These are phyloP conservation scores for Danio choprae DNA, from an alignment of 2,797 vertebrate genomes.

Conservation along the genomic window DNA sequence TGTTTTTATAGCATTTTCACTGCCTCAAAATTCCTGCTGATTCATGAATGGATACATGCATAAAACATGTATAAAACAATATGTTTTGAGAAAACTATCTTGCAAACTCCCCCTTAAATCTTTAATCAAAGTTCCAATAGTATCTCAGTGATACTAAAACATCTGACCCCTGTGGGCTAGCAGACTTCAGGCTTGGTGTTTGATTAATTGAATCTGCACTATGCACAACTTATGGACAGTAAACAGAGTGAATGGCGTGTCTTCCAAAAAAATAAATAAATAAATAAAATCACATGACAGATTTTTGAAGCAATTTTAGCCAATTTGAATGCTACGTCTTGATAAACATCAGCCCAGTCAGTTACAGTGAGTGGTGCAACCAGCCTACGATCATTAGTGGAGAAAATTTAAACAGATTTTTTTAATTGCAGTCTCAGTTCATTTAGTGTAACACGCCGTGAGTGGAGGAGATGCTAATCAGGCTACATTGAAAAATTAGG, in stretches of 20 bases:
- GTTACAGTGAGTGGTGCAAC: slow-evolving; percentile 6
- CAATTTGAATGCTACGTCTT: background rate
- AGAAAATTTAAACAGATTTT: slow-evolving; percentile 26
- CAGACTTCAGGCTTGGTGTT: background rate
- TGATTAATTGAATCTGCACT: background rate
- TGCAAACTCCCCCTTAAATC: no score
- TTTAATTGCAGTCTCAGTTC: slow-evolving; percentile 43
- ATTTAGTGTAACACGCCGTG: background rate
- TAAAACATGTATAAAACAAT: no score
- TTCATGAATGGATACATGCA: no score
- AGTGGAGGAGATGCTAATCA: slow-evolving; percentile 53
- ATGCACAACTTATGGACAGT: no score
- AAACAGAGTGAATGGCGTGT: no score
- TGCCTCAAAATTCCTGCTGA: no score
- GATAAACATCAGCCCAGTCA: slow-evolving; percentile 23
- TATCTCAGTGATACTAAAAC: no score
- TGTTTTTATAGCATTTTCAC: no score
- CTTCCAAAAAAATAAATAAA: no score
- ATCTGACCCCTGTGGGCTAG: background rate
- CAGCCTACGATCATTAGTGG: slow-evolving; percentile 22
- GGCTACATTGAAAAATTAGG: slow-evolving; percentile 53
- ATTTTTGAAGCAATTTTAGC: background rate
- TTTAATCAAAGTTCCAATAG: no score
- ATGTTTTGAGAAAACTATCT: no score
- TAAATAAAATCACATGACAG: background rate